These are phyloP conservation scores for Lingula anatina DNA, from an alignment of 2,888 invertebrate species.

Conservation along the genomic window DNA sequence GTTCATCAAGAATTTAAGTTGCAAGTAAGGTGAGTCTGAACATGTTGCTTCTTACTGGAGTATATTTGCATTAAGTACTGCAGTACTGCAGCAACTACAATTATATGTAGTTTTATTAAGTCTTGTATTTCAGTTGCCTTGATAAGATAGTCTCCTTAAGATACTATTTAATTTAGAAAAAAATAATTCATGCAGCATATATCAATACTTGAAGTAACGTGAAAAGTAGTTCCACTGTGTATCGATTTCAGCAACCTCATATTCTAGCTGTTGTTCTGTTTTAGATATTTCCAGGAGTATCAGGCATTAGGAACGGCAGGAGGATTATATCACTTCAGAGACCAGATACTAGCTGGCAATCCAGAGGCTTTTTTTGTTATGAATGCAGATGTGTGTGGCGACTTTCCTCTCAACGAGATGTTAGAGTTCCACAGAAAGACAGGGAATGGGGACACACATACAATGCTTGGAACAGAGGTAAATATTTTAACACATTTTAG, in stretches of 20 bases:
- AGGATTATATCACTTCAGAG: conserved; percentile 93
- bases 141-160: too few species aligned
- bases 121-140: not conserved
- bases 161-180: too few species aligned
- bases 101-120: not conserved
- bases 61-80: not conserved
- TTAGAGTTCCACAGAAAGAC: conserved; percentile 47
- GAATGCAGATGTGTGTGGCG: conserved; percentile 96
- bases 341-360: conserved; percentile 82
- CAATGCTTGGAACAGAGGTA: conserved; percentile 74
- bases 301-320: conserved; percentile 93
- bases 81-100: too few species aligned
- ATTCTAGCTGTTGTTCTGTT: too few species aligned
- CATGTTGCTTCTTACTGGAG: not conserved
- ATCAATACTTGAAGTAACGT: too few species aligned
- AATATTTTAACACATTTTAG: conserved; percentile 1
- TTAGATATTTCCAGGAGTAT: conserved; percentile 90
- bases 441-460: conserved; percentile 53
- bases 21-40: conserved; percentile 65
- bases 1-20: conserved; percentile 79
- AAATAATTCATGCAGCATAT: too few species aligned
- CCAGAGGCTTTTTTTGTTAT: conserved; percentile 88
- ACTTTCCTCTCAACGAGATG: conserved; percentile 85
- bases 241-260: too few species aligned
- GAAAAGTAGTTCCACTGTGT: too few species aligned